Evolutionary conservation across 2,888 invertebrate species (phyloP).

Genomic region (Epsilonema sp.): DNA sequence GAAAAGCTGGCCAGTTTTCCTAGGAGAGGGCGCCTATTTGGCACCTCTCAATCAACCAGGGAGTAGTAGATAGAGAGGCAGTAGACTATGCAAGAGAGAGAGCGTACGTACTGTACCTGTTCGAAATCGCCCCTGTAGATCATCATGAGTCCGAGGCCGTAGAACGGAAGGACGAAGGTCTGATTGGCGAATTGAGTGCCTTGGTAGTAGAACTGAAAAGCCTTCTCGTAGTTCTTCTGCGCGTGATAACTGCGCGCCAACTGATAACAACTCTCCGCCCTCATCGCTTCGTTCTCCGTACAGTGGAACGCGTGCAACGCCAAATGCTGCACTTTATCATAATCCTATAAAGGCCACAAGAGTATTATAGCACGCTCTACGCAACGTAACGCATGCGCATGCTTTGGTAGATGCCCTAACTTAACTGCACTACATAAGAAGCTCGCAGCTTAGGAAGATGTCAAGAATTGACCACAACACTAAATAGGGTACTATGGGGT

Average conservation of each 20-base stretch:
- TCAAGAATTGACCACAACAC: background rate
- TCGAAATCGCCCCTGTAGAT: conserved; percentile 85
- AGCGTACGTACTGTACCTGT: too few relatives aligned
- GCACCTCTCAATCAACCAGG: too few relatives aligned
- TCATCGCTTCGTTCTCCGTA: conserved; percentile 95
- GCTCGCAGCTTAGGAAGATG: background rate
- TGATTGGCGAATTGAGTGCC: conserved; percentile 81
- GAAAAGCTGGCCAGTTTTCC: too few relatives aligned
- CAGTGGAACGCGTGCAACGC: conserved; percentile 93
- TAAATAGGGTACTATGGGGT: too few relatives aligned
- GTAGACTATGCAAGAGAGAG: conserved; percentile 12
- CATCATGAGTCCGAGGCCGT: conserved; percentile 97
- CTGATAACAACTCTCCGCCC: conserved; percentile 95
- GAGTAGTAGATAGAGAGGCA: background rate
- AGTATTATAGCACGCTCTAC: too few relatives aligned
- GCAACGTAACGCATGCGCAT: too few relatives aligned
- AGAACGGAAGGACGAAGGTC: conserved; percentile 85
- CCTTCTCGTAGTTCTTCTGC: conserved; percentile 34
- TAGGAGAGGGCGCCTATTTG: background rate
- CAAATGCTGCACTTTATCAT: conserved; percentile 80
- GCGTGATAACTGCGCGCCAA: conserved; percentile 87
- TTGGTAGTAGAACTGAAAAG: conserved; percentile 73
- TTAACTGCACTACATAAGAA: conserved; percentile 32
- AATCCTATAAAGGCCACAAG: conserved; percentile 43
- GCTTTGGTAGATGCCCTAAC: too few relatives aligned